phyloP scores from a whole-genome alignment of 2,888 invertebrate genomes.

The Endomychus coccineus region DNA sequence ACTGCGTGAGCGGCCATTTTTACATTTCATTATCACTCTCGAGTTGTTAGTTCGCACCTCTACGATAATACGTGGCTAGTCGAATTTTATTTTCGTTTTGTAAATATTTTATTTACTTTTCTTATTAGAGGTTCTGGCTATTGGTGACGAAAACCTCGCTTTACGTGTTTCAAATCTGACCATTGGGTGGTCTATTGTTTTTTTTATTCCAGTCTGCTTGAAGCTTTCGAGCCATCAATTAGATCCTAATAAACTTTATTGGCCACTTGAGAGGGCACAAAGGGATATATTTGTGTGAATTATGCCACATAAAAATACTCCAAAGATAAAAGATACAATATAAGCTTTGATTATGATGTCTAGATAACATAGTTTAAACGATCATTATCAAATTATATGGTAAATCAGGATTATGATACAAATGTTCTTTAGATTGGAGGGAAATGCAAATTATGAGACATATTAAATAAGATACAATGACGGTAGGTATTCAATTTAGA shows the following conservation, averaged over 20 bases:
- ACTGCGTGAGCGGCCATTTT: conserved; percentile 17
- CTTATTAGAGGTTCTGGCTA: conserved; percentile 7
- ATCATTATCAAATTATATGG: too few species aligned
- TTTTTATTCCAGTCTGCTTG: conserved; percentile 6
- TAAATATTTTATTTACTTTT: conserved; percentile 7
- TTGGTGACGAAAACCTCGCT: conserved; percentile 12
- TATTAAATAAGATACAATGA: too few species aligned
- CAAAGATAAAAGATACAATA: too few species aligned
- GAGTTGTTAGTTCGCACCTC: conserved; percentile 14
- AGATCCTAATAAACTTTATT: conserved; percentile 12
- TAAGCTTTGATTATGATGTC: too few species aligned
- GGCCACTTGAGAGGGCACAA: too few species aligned
- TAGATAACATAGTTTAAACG: too few species aligned
- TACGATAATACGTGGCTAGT: conserved; percentile 10
- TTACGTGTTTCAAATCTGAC: conserved; percentile 1
- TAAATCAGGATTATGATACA: too few species aligned
- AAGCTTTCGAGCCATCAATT: conserved; percentile 3
- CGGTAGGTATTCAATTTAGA: too few species aligned
- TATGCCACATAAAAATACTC: too few species aligned
- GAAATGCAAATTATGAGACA: too few species aligned
- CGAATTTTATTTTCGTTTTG: conserved; percentile 4
- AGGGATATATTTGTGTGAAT: too few species aligned
- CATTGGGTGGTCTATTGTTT: conserved; percentile 12
- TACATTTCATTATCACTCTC: conserved; percentile 11
- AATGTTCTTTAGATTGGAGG: too few species aligned